Percentiles rank a stretch among this genome's conserved stretches.
These are phyloP conservation scores for Lophius piscatorius DNA, from an alignment of 2,113 vertebrate species.

Conservation along the genomic window DNA sequence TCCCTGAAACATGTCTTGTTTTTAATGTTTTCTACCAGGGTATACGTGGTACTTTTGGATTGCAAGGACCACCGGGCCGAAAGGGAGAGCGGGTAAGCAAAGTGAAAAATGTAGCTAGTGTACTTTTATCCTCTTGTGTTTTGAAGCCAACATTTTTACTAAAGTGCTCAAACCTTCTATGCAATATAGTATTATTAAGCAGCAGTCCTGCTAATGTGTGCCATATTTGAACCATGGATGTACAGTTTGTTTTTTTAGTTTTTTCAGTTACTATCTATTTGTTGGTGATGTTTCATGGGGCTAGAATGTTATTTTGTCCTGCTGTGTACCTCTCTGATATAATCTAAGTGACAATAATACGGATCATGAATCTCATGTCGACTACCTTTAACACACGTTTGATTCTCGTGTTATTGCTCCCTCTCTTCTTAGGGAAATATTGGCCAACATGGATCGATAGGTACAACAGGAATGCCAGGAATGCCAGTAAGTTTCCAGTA, in stretches of 20 bases:
- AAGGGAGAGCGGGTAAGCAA: conserved; percentile 85
- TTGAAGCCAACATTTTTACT: neutral
- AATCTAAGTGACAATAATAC: no score
- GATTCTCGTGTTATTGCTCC: neutral
- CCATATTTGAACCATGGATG: no score
- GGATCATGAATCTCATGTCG: no score
- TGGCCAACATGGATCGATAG: conserved; percentile 75
- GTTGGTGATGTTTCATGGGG: no score
- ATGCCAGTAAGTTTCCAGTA: conserved; percentile 75
- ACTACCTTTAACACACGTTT: neutral
- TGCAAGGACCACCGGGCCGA: conserved; percentile 71
- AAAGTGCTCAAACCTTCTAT: no score
- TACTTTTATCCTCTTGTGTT: neutral
- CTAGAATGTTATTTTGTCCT: no score
- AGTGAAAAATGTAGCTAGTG: neutral
- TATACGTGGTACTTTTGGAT: conserved; percentile 74
- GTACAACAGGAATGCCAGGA: conserved; percentile 80
- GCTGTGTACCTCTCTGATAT: no score
- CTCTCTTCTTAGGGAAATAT: conserved; percentile 76
- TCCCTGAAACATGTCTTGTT: no score
- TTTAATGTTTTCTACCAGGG: conserved; percentile 73
- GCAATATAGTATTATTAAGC: no score
- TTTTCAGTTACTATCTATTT: no score
- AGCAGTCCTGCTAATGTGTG: no score
- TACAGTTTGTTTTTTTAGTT: no score